Evolutionary conservation across 2,888 invertebrate species (phyloP).

Genomic region (Lepidonotus clava): DNA sequence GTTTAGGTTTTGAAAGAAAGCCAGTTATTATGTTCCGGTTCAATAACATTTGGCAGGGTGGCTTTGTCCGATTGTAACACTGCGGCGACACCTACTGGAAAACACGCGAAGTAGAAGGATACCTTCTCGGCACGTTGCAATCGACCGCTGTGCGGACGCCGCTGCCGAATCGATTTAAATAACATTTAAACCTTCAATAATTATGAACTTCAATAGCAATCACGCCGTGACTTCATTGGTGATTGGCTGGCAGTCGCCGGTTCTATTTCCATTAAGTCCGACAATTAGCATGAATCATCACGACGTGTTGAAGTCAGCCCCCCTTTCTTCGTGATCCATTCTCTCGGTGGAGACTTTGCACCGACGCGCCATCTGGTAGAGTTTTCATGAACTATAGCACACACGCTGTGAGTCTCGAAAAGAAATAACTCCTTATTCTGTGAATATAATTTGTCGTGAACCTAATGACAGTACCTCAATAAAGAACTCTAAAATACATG

Average conservation of each 20-base stretch:
- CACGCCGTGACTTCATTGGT: background rate
- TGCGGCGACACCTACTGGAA: background rate
- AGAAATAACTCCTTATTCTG: too few relatives aligned
- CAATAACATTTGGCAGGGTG: background rate
- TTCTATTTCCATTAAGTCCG: background rate
- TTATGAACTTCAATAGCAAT: background rate
- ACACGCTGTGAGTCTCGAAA: too few relatives aligned
- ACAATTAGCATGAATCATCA: background rate
- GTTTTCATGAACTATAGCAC: background rate
- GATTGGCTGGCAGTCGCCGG: background rate
- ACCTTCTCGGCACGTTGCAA: background rate
- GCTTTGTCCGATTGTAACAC: background rate
- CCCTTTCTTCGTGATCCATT: too few relatives aligned
- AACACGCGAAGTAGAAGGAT: background rate
- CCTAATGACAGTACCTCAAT: too few relatives aligned
- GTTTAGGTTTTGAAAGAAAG: too few relatives aligned
- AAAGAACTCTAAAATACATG: too few relatives aligned
- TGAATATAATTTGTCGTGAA: too few relatives aligned
- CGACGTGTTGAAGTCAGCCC: background rate
- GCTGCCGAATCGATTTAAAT: background rate
- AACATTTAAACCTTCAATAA: background rate
- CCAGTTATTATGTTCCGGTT: background rate
- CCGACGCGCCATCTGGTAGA: slow-evolving; percentile 8
- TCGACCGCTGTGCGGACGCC: background rate
- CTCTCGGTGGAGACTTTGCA: background rate